These are phyloP conservation scores for Orthonyx spaldingii DNA, from an alignment of 2,113 vertebrate genomes.

Conservation along the genomic window DNA sequence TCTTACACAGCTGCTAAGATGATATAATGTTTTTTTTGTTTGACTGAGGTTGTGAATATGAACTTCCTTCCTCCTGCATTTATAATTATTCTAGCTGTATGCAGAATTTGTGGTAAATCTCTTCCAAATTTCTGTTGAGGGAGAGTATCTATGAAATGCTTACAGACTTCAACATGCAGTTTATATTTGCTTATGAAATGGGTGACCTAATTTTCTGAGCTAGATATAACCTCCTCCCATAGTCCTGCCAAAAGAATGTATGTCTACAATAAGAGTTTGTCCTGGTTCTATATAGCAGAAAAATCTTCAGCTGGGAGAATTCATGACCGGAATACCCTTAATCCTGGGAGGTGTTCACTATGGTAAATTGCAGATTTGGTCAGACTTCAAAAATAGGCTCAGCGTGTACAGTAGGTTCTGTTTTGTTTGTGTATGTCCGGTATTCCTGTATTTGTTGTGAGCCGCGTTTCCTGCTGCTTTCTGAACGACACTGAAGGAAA, in stretches of 20 bases:
- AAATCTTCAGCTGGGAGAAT: background rate
- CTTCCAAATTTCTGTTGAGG: background rate
- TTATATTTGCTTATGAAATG: slow-evolving; percentile 8
- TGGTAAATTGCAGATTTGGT: background rate
- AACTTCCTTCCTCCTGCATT: slow-evolving; percentile 61
- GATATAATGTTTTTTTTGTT: slow-evolving; percentile 47
- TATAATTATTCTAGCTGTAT: background rate
- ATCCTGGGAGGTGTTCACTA: background rate
- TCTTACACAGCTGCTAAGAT: slow-evolving; percentile 61
- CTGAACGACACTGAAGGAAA: background rate
- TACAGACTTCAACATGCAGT: background rate
- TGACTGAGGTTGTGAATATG: slow-evolving; percentile 3
- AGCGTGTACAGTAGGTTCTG: background rate
- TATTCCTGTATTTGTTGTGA: background rate
- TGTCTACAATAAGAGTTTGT: background rate
- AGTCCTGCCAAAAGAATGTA: background rate
- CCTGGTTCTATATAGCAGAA: background rate
- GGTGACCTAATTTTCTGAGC: slow-evolving; percentile 39
- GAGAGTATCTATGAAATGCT: background rate
- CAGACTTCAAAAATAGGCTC: background rate
- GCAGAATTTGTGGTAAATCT: background rate
- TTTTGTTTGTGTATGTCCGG: background rate
- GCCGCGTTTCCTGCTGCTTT: background rate
- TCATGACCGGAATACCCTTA: background rate
- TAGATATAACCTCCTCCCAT: background rate